phyloP scores from a whole-genome alignment of 2,888 invertebrate genomes.

The Pherbina coryleti region DNA sequence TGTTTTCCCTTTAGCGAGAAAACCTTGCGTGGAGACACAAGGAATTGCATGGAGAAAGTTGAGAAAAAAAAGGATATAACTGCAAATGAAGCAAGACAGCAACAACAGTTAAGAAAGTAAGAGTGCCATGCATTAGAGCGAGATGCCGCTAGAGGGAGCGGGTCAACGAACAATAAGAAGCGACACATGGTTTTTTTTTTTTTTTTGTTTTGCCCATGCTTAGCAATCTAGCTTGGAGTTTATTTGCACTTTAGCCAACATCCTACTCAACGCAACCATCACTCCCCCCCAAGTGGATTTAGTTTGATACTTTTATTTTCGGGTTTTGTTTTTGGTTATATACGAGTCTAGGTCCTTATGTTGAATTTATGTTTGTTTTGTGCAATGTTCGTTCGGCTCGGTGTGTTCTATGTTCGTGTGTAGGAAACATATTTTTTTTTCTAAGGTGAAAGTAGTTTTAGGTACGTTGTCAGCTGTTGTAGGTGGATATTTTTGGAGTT shows the following conservation, averaged over 20 bases:
- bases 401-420: not conserved
- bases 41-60: conserved; percentile 1
- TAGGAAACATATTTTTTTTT: not conserved
- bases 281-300: not conserved
- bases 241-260: conserved; percentile 4
- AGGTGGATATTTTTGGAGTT: not conserved
- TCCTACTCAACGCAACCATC: not conserved
- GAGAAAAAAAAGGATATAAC: conserved; percentile 6
- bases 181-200: conserved; percentile 10
- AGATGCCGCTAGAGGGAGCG: not conserved
- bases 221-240: not conserved
- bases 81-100: conserved; percentile 1
- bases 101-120: conserved; percentile 9
- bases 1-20: not conserved
- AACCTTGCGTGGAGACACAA: too few relatives aligned
- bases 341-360: too few relatives aligned
- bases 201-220: not conserved
- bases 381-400: too few relatives aligned
- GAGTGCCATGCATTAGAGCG: conserved; percentile 15
- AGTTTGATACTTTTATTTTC: not conserved
- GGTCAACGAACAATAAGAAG: conserved; percentile 28
- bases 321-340: not conserved
- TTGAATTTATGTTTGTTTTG: too few relatives aligned
- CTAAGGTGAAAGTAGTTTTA: conserved; percentile 23
- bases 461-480: conserved; percentile 11